Evolutionary conservation across 2,888 invertebrate genomes (phyloP).

Genomic region (Drosophila crucigera): DNA sequence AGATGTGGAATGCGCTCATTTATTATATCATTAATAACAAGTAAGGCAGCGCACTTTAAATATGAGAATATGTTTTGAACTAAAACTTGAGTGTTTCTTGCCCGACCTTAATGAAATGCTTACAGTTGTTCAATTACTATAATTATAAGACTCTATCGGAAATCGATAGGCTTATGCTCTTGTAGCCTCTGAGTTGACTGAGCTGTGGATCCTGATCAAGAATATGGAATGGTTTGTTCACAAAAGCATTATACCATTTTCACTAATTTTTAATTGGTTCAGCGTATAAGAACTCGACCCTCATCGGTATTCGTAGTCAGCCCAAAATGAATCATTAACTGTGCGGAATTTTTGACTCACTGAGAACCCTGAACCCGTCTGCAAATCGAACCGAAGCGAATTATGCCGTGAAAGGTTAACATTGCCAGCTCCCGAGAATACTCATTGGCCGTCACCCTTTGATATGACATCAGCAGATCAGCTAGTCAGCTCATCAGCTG

Average conservation of each 20-base stretch:
- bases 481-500: conserved; percentile 6
- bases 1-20: background rate
- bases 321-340: background rate
- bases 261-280: background rate
- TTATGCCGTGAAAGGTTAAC: conserved; percentile 9
- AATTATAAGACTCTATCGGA: background rate
- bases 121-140: background rate
- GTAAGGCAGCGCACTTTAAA: background rate
- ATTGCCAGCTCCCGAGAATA: conserved; percentile 13
- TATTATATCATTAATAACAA: background rate
- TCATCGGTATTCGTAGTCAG: background rate
- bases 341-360: background rate
- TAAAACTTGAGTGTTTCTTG: background rate
- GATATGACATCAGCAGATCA: conserved; percentile 68
- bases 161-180: background rate
- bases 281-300: background rate
- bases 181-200: background rate
- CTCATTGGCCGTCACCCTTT: conserved; percentile 21
- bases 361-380: background rate
- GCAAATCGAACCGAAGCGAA: background rate
- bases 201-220: background rate
- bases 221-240: background rate
- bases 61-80: background rate
- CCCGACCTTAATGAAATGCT: background rate
- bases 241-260: background rate